Conservation (phyloP, 1,140 invertebrate genomes). For the Drosophila lini region DNA sequence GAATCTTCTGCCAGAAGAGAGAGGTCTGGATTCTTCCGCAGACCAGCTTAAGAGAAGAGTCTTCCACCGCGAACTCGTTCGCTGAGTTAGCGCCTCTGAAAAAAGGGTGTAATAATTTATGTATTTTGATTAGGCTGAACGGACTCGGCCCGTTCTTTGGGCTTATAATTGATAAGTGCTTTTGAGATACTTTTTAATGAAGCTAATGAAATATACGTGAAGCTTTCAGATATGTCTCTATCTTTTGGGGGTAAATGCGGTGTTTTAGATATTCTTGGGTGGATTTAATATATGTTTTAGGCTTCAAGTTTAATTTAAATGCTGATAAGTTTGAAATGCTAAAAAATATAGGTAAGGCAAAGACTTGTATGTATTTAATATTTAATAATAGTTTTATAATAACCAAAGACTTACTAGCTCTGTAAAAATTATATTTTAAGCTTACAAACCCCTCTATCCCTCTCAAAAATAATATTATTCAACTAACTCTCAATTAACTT, state of each 20-base stretch:
- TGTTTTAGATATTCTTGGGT: not conserved
- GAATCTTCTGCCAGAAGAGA: slow-evolving; percentile 40
- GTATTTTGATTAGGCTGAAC: slow-evolving; percentile 42
- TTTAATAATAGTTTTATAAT: not conserved
- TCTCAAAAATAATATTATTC: not conserved
- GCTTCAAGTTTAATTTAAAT: not conserved
- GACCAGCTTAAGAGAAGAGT: slow-evolving; percentile 26
- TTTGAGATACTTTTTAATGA: slow-evolving; percentile 42
- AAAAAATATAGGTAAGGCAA: no score
- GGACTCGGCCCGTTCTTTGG: not conserved
- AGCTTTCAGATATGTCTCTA: slow-evolving; percentile 25
- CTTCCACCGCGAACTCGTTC: slow-evolving; percentile 11
- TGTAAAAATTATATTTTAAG: not conserved
- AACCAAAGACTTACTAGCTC: not conserved
- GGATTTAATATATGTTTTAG: slow-evolving; percentile 9
- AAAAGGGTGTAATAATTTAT: slow-evolving; percentile 50
- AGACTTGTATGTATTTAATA: not conserved
- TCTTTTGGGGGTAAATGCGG: not conserved
- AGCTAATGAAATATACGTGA: slow-evolving; percentile 24
- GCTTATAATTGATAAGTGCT: slow-evolving; percentile 45
- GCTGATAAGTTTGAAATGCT: not conserved
- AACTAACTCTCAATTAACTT: not conserved
- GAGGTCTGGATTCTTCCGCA: slow-evolving; percentile 1
- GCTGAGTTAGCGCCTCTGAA: slow-evolving; percentile 42
- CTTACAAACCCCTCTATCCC: accelerated